Conservation (phyloP, 1,140 invertebrate species). For the Listronotus oregonensis region DNA sequence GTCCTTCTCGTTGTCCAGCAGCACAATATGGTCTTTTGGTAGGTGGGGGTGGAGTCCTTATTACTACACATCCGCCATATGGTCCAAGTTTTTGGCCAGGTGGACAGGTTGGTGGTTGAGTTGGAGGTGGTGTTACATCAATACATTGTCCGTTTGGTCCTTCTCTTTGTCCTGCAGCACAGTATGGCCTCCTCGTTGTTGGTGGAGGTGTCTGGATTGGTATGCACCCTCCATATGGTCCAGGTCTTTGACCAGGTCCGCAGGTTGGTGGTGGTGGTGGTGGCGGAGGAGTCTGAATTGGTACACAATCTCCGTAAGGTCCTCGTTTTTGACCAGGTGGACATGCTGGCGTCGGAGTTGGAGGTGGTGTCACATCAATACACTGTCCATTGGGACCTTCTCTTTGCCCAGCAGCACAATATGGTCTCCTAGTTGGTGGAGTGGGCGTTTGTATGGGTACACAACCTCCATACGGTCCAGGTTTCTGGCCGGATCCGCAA, state of each 20-base stretch:
- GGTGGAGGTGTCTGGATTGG: conserved; percentile 6
- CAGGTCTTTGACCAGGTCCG: conserved; percentile 14
- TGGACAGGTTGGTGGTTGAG: conserved; percentile 15
- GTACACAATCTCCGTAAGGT: conserved; percentile 21
- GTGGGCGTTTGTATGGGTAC: conserved; percentile 6
- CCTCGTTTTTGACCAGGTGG: conserved; percentile 19
- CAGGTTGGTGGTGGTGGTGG: conserved; percentile 12
- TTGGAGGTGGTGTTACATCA: conserved; percentile 14
- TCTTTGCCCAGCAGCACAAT: conserved; percentile 8
- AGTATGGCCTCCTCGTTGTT: conserved; percentile 2
- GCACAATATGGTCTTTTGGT: conserved; percentile 27
- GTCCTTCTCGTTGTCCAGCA: conserved; percentile 22
- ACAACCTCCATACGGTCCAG: conserved; percentile 30
- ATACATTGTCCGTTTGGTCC: conserved; percentile 28
- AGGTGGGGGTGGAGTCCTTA: conserved; percentile 6
- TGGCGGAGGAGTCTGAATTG: conserved; percentile 8
- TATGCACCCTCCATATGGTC: conserved; percentile 17
- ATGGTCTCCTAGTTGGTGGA: not conserved
- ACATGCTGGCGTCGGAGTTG: conserved; percentile 28
- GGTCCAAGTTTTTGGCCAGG: conserved; percentile 6
- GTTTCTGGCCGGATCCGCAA: conserved; percentile 18
- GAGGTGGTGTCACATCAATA: not conserved
- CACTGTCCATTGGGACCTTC: conserved; percentile 22
- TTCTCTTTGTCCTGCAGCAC: conserved; percentile 33
- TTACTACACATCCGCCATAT: conserved; percentile 19